Evolutionary conservation across 2,888 invertebrate genomes (phyloP).

Genomic region (Griposia aprilina): DNA sequence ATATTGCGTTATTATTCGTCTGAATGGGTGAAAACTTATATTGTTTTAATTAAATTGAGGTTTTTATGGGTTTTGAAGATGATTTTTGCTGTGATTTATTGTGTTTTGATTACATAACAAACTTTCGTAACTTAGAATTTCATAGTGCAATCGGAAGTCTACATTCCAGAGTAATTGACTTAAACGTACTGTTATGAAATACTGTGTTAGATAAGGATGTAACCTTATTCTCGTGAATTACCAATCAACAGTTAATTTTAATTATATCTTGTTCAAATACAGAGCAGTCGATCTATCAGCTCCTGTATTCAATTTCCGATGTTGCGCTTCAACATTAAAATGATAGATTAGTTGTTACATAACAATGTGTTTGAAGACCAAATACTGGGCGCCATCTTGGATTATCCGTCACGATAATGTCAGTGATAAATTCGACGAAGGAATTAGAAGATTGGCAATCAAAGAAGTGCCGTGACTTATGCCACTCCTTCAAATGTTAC

Average conservation of each 20-base stretch:
- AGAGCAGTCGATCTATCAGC: conserved; percentile 36
- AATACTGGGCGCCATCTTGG: conserved; percentile 37
- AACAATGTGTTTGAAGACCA: conserved; percentile 1
- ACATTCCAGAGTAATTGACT: conserved; percentile 56
- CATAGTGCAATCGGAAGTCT: conserved; percentile 55
- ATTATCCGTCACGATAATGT: conserved; percentile 36
- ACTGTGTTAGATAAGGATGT: conserved; percentile 37
- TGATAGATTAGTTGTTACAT: conserved; percentile 41
- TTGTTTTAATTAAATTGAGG: conserved; percentile 53
- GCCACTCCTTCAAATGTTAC: conserved; percentile 9
- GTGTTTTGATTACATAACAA: conserved; percentile 45
- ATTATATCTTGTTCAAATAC: conserved; percentile 49
- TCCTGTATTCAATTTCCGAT: conserved; percentile 51
- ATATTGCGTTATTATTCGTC: conserved; percentile 42
- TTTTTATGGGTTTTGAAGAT: conserved; percentile 50
- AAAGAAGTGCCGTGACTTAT: conserved; percentile 23
- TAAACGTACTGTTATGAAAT: conserved; percentile 35
- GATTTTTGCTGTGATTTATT: conserved; percentile 51
- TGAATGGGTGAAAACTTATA: conserved; percentile 55
- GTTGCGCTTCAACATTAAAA: conserved; percentile 7
- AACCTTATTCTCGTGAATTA: conserved; percentile 30
- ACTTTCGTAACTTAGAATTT: conserved; percentile 50
- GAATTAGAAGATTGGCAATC: conserved; percentile 43
- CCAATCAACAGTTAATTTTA: conserved; percentile 50
- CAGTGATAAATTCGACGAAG: conserved; percentile 41